These are phyloP conservation scores for Syngnathus floridae DNA, from an alignment of 2,113 vertebrate genomes.

Conservation along the genomic window DNA sequence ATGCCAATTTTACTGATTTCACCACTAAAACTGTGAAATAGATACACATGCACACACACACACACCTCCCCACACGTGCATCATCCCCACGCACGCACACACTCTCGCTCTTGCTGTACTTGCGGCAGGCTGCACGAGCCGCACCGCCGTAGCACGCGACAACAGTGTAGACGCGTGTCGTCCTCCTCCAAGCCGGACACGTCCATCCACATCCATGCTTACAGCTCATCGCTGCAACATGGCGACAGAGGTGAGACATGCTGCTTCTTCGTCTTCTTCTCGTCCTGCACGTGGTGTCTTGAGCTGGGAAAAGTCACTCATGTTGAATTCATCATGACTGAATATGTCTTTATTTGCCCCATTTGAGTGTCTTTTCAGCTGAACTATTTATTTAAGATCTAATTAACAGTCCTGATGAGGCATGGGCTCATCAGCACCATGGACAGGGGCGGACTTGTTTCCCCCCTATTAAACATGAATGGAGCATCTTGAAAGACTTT, in stretches of 20 bases:
- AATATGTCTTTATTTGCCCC: background rate
- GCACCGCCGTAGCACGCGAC: constrained; percentile 26
- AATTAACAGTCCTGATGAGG: constrained; percentile 16
- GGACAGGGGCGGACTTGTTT: constrained; percentile 49
- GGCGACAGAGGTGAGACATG: constrained; percentile 69
- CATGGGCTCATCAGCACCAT: constrained; percentile 58
- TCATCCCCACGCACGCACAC: constrained; percentile 12
- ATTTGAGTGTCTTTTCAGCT: background rate
- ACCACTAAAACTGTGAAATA: background rate
- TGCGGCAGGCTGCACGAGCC: constrained; percentile 16
- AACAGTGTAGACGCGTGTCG: constrained; percentile 34
- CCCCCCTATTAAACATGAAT: constrained; percentile 3
- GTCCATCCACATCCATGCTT: constrained; percentile 32
- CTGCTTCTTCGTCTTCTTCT: background rate
- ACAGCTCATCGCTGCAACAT: constrained; percentile 45
- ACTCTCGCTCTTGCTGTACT: constrained; percentile 16
- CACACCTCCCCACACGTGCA: background rate
- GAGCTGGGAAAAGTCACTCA: background rate
- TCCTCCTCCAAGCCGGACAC: constrained; percentile 57
- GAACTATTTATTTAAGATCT: background rate
- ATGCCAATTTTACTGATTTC: too few relatives aligned
- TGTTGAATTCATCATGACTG: background rate
- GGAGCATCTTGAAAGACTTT: background rate
- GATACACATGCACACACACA: background rate
- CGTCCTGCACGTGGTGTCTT: background rate